These are phyloP conservation scores for Mimachlamys varia DNA, from an alignment of 2,888 invertebrate species.

Conservation along the genomic window DNA sequence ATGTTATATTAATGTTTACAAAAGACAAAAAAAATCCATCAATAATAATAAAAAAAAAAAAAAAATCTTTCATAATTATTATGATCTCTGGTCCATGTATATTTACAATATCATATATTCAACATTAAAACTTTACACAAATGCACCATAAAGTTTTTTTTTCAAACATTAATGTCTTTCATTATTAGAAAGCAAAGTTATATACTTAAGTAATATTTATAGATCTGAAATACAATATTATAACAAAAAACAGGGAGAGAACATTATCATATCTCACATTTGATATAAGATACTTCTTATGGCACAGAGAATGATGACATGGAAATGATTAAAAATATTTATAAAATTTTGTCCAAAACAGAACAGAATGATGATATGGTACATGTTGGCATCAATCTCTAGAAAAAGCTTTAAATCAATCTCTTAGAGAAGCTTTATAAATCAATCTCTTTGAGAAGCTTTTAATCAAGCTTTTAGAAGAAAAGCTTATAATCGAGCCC, in stretches of 20 bases:
- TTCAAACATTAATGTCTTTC: background rate
- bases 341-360: background rate
- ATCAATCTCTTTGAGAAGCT: background rate
- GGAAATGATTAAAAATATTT: background rate
- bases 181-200: background rate
- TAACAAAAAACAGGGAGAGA: background rate
- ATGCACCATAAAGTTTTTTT: constrained; percentile 28
- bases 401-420: background rate
- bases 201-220: background rate
- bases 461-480: background rate
- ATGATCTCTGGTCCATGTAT: constrained; percentile 6
- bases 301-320: background rate
- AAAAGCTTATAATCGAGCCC: background rate
- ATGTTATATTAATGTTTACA: constrained; percentile 14
- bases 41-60: background rate
- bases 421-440: background rate
- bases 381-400: background rate
- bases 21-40: constrained; percentile 28
- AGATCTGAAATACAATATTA: background rate
- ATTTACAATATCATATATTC: constrained; percentile 17
- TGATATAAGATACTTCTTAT: background rate
- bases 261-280: background rate
- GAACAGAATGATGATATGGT: background rate
- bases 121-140: background rate
- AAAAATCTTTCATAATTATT: background rate